Base-by-base conservation (phyloP, 2,113 vertebrate genomes). In the Muscicapa adusta region DNA sequence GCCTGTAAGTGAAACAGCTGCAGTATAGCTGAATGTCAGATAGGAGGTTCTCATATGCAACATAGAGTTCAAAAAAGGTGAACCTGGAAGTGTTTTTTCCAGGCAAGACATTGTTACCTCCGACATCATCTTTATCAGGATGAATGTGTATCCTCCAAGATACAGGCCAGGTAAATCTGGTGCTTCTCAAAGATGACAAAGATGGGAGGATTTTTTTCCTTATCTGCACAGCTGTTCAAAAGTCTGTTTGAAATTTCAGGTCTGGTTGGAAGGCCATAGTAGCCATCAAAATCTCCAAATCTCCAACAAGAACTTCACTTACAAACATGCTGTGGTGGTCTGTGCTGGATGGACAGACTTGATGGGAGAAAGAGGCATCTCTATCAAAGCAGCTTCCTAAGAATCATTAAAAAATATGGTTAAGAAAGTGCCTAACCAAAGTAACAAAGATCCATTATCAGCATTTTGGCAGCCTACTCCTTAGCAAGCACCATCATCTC, bases 141-240 rank as follows among this genome's bases (percentile, higher is more conserved):
- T 62, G 45, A 61, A 61, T 0, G 6, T 95, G 5, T 18, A 31
- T 25, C 97, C 22, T 98, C 88, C 63, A 98, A 97, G 4, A 98
- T 7, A 48, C 61, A 98, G 57, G 97, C 97, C 9, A 96, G 96
- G 72, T 98, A 98, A 93, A 98, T 96, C 95, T 98, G 97, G n/a
- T 96, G 93, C 62, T 98, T 98, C 73, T 98, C 98, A 96, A 98
- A 98, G 80, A 98, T 73, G 4, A 98, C 97, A 83, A 98, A 98
- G 74, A 98, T 97, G 60, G 97, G 93, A n/a, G 97, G 97, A 67
- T 96, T n/a, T 3, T 2, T 63, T 73, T n/a, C 23, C 2, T 33
- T 22, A 76, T 98, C 85, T 43, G 98, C 97, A 19, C 96, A 98
- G 65, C 96, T 98, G 60, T 98, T 97, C 14, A 97, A 98, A 60